These are phyloP conservation scores for Odontamblyopus rebecca DNA, from an alignment of 2,797 vertebrate genomes.

Conservation along the genomic window DNA sequence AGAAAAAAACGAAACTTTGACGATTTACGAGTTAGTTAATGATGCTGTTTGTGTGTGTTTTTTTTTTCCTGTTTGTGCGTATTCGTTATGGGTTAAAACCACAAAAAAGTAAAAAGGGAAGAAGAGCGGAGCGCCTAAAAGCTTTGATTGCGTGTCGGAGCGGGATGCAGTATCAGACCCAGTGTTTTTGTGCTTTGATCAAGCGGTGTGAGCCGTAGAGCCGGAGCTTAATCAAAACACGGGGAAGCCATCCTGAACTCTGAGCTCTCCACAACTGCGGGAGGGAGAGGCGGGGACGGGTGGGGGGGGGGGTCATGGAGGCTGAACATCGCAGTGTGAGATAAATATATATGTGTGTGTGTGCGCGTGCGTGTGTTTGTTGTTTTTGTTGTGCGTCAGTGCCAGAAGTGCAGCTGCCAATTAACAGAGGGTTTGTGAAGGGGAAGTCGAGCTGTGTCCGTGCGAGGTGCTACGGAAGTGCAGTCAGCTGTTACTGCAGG, in stretches of 20 bases:
- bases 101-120: conserved; percentile 19
- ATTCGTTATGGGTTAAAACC: conserved; percentile 8
- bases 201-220: conserved; percentile 55
- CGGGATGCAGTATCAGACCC: conserved; percentile 27
- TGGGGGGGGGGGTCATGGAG: conserved; percentile 55
- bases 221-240: conserved; percentile 68
- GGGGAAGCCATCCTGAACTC: conserved; percentile 65
- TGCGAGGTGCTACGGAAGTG: conserved; percentile 31
- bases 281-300: conserved; percentile 14
- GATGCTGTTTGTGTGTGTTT: conserved; percentile 27
- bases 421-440: conserved; percentile 52
- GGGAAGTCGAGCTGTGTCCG: conserved; percentile 20
- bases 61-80: conserved; percentile 5
- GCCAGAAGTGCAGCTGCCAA: conserved; percentile 50
- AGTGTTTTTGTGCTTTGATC: conserved; percentile 55
- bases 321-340: conserved; percentile 61
- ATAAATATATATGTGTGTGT: conserved; percentile 8
- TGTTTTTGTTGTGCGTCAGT: conserved; percentile 32
- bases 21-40: conserved; percentile 26
- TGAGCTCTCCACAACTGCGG: conserved; percentile 38
- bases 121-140: conserved; percentile 20
- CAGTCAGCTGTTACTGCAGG: conserved; percentile 17
- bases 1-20: conserved; percentile 23
- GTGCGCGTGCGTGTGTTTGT: conserved; percentile 3
- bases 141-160: conserved; percentile 44